Conservation (phyloP, 1,140 invertebrate genomes). For the Drosophila leontia region DNA sequence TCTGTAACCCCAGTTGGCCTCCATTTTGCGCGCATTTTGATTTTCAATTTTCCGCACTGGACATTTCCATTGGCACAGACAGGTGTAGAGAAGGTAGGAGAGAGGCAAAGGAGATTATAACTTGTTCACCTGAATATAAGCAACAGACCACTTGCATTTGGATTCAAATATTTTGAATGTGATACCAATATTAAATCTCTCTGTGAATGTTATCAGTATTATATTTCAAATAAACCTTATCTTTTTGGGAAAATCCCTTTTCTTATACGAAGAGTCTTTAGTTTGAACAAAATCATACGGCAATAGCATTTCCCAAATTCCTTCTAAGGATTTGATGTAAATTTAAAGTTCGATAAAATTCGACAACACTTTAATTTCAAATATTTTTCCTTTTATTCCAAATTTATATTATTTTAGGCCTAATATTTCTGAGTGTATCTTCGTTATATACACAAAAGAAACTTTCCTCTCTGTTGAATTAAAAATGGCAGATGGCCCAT, state of each 20-base stretch:
- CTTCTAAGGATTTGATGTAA: too few relatives aligned
- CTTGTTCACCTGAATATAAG: constrained; percentile 34
- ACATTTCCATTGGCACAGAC: constrained; percentile 48
- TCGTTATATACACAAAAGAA: neutral
- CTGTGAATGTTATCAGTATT: neutral
- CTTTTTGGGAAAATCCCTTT: neutral
- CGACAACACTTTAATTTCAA: constrained; percentile 51
- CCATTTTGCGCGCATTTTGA: constrained; percentile 80
- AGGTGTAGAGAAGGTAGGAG: neutral
- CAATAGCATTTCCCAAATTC: too few relatives aligned
- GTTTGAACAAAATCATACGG: too few relatives aligned
- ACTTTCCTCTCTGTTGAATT: constrained; percentile 46
- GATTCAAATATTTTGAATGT: constrained; percentile 20
- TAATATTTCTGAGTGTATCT: neutral
- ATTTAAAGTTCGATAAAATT: neutral
- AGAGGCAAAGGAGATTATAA: constrained; percentile 4
- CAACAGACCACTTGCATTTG: constrained; percentile 20
- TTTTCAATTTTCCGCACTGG: constrained; percentile 58
- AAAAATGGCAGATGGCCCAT: constrained; percentile 63
- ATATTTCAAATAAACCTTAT: too few relatives aligned
- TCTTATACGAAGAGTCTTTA: neutral
- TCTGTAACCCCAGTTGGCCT: constrained; percentile 80
- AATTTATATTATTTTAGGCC: neutral
- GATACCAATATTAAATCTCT: neutral
- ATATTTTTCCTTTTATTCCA: constrained; percentile 41